Conservation (phyloP, 2,888 invertebrate genomes). For the Philaethria dido region DNA sequence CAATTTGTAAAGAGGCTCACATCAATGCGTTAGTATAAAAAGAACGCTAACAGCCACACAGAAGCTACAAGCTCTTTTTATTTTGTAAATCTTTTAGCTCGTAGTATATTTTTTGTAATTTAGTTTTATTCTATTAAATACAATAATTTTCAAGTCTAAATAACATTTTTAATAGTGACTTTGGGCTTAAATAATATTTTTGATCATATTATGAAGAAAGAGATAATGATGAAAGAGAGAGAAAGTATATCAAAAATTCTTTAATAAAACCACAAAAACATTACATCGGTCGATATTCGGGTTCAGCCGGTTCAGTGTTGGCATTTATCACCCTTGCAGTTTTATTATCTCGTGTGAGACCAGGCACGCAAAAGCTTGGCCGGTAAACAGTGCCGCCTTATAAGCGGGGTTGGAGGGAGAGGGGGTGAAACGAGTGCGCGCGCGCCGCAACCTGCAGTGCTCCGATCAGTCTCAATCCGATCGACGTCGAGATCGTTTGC, state of each 20-base stretch:
- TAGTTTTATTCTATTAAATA: neutral
- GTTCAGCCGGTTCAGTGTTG: conserved; percentile 62
- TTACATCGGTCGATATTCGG: conserved; percentile 34
- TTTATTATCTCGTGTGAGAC: conserved; percentile 58
- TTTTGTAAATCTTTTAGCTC: conserved; percentile 38
- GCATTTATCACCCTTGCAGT: conserved; percentile 66
- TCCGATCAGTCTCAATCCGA: conserved; percentile 79
- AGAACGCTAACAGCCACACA: conserved; percentile 59
- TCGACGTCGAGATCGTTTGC: conserved; percentile 75
- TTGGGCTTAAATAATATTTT: neutral
- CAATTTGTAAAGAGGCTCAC: conserved; percentile 60
- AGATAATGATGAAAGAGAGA: conserved; percentile 4
- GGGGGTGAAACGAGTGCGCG: conserved; percentile 56
- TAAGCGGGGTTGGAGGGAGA: conserved; percentile 47
- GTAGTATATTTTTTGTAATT: neutral
- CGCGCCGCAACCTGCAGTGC: conserved; percentile 51
- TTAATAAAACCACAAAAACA: conserved; percentile 27
- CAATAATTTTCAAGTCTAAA: neutral
- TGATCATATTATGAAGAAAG: neutral
- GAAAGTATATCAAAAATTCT: conserved; percentile 25
- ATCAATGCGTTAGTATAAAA: conserved; percentile 48
- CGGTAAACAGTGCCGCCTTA: conserved; percentile 55
- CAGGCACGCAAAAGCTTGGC: conserved; percentile 71
- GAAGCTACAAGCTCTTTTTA: conserved; percentile 53
- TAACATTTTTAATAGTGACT: neutral